phyloP scores from a whole-genome alignment of 1,140 invertebrate species.

The Musca domestica region DNA sequence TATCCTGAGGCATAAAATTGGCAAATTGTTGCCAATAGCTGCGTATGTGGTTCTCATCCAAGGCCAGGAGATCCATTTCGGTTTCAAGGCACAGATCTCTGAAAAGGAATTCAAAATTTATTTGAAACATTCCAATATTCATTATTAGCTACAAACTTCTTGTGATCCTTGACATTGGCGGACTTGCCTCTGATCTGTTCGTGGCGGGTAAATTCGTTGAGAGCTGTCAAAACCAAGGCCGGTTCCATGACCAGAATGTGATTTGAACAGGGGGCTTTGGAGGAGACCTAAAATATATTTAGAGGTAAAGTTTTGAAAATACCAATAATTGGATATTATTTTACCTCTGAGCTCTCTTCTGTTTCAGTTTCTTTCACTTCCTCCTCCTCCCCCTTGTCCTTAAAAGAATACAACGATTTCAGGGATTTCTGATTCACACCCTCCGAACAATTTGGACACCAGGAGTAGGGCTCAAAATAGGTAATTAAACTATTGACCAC shows the following conservation, averaged over 20 bases:
- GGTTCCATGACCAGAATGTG: slow-evolving; percentile 62
- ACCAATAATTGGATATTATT: not conserved
- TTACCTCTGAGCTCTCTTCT: not conserved
- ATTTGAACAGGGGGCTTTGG: slow-evolving; percentile 29
- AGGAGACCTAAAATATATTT: not conserved
- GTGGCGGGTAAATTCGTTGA: slow-evolving; percentile 57
- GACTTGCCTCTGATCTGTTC: slow-evolving; percentile 5
- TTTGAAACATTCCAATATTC: not conserved
- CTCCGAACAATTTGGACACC: slow-evolving; percentile 57
- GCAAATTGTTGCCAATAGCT: slow-evolving; percentile 42
- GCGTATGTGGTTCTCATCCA: slow-evolving; percentile 24
- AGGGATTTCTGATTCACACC: slow-evolving; percentile 1
- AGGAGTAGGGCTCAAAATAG: slow-evolving; percentile 62
- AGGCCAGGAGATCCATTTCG: slow-evolving; percentile 3
- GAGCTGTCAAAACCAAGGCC: slow-evolving; percentile 56
- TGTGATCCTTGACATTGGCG: not conserved
- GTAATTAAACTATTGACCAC: slow-evolving; percentile 58
- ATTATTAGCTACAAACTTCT: not conserved
- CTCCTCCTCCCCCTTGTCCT: not conserved
- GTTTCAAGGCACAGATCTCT: not conserved
- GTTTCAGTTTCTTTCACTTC: not conserved
- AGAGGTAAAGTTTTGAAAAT: not conserved
- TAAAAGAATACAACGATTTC: slow-evolving; percentile 5
- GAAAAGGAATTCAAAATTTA: not conserved
- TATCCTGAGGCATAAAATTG: slow-evolving; percentile 54